phyloP scores from a whole-genome alignment of 2,888 invertebrate species.

The Oscheius onirici region DNA sequence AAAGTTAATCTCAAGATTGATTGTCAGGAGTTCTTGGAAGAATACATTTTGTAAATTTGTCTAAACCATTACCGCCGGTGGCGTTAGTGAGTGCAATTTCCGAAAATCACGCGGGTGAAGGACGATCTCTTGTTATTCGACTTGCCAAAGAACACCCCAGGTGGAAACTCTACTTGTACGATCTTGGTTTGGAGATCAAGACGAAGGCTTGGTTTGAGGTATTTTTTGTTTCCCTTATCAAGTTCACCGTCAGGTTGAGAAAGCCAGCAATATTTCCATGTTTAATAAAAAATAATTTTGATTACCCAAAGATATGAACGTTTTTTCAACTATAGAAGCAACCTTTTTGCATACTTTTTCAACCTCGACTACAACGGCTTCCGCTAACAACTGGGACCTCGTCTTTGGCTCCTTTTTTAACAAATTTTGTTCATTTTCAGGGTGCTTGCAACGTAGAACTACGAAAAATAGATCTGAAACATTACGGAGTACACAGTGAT shows the following conservation, averaged over 20 bases:
- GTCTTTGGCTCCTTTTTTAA: too few species aligned
- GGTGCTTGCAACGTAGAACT: constrained; percentile 9
- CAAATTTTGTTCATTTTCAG: background rate
- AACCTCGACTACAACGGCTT: too few species aligned
- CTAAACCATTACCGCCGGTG: background rate
- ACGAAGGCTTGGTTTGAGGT: background rate
- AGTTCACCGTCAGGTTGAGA: too few species aligned
- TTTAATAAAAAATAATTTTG: too few species aligned
- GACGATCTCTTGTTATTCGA: background rate
- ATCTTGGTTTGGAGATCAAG: background rate
- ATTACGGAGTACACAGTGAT: background rate
- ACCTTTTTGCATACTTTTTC: too few species aligned
- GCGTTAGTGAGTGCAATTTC: background rate
- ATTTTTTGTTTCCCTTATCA: too few species aligned
- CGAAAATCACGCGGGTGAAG: background rate
- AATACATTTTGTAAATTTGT: background rate
- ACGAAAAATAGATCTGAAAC: background rate
- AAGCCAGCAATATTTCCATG: too few species aligned
- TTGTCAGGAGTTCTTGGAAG: background rate
- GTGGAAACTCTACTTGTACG: background rate
- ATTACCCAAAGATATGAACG: too few species aligned
- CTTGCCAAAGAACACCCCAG: background rate
- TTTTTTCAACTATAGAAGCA: too few species aligned
- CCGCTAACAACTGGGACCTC: too few species aligned
- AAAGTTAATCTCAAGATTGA: too few species aligned